Evolutionary conservation across 1,140 invertebrate genomes (phyloP), one percentile per base, ranked within the genome.

Genomic region (Homarus americanus): DNA sequence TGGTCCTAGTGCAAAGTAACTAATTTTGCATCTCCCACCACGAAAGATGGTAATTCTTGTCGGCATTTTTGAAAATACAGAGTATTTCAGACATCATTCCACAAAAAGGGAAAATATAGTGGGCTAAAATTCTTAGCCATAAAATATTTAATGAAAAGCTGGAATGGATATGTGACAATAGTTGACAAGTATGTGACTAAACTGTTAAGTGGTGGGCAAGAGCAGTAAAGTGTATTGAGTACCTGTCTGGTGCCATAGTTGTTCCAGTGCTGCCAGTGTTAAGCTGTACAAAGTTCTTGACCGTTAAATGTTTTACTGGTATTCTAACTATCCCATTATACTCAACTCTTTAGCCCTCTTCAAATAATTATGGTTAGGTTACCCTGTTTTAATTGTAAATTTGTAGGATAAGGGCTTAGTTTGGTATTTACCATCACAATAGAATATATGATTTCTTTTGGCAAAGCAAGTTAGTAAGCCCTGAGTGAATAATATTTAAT

Each of bases 211-310:
- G 86, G 49, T 69, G 78, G 86, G 40, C 32, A 87, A 76, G 53
- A 44, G 76, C n/a, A 80, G 63, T 78, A 38, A 40, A 44, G 44
- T 82, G 53, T 58, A 15, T 73, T 49, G n/a, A 53, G 84, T 86
- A 76, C 84, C 73, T 75, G 85, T 76, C 85, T 78, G 85, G 85
- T 87, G 85, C 85, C 73, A 76, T 78, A 87, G 85, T 78, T 78
- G 73, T 78, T 87, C 84, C 73, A 87, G 85, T 78, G 85, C 85
- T 78, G 85, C 85, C 85, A 78, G 73, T 36, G 73, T 76, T 53
- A 78, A 66, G 86, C 53, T 80, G 76, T 63, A 87, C 82, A 83
- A 83, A 66, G 34, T 83, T 83, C 53, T 63, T 69, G n/a, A 66
- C 58, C 40, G 32, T 24, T 83, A 40, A 69, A 66, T 83, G 76